Evolutionary conservation across 2,113 vertebrate genomes (phyloP).

Genomic region (Engraulis encrasicolus): DNA sequence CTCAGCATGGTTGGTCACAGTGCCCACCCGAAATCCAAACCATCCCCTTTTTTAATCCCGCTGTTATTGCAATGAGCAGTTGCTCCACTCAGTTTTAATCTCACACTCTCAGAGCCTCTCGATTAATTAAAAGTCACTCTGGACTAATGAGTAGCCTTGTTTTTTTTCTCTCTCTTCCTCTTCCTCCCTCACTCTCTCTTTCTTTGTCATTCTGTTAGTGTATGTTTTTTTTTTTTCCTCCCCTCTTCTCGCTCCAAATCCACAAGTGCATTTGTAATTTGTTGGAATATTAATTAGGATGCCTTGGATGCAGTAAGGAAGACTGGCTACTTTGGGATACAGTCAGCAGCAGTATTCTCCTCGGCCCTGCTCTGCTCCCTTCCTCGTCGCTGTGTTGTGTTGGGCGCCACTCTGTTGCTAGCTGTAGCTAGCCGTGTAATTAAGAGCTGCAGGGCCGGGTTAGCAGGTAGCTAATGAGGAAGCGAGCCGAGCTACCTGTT

Average conservation of each 20-base stretch:
- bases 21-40: constrained; percentile 61
- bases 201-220: constrained; percentile 26
- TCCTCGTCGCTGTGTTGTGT: too few relatives aligned
- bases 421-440: constrained; percentile 58
- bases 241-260: constrained; percentile 42
- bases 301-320: constrained; percentile 65
- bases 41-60: constrained; percentile 61
- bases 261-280: constrained; percentile 66
- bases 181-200: constrained; percentile 7
- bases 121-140: constrained; percentile 52
- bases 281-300: constrained; percentile 76
- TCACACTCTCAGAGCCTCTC: constrained; percentile 45
- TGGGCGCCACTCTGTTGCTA: constrained; percentile 49
- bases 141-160: constrained; percentile 48
- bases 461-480: constrained; percentile 74
- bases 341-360: constrained; percentile 73
- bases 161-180: constrained; percentile 32
- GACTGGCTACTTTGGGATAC: constrained; percentile 76
- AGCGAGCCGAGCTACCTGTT: constrained; percentile 74
- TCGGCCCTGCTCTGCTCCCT: constrained; percentile 46
- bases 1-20: constrained; percentile 20
- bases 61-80: constrained; percentile 52
- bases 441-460: constrained; percentile 60
- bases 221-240: constrained; percentile 18
- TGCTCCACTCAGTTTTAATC: neutral